Percentiles rank a stretch among this genome's conserved stretches.
These are phyloP conservation scores for Loris lydekkerianus DNA, from an alignment of 2,797 vertebrate genomes.

Conservation along the genomic window DNA sequence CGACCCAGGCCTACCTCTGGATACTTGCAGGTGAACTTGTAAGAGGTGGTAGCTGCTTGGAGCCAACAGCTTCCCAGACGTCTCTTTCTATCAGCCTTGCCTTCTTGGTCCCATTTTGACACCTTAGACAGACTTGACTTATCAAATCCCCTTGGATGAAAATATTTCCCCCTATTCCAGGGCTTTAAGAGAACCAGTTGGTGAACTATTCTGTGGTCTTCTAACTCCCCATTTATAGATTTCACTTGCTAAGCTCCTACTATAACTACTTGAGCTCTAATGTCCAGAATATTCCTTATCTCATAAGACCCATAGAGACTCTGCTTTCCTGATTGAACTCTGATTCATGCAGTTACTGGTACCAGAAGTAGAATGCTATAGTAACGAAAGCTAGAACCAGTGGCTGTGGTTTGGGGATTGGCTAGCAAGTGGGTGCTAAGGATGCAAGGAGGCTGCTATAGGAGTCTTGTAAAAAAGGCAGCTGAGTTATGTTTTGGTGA, in stretches of 20 bases:
- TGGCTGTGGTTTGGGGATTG: background rate
- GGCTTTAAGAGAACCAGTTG: background rate
- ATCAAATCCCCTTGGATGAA: background rate
- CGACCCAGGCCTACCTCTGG: background rate
- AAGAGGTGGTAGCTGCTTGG: background rate
- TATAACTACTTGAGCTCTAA: background rate
- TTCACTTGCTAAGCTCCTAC: background rate
- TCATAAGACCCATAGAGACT: background rate
- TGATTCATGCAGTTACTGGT: background rate
- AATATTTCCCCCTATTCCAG: background rate
- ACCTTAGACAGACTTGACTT: background rate
- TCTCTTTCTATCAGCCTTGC: background rate
- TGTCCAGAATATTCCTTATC: background rate
- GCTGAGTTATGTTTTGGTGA: background rate
- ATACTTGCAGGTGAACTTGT: background rate
- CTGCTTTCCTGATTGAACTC: background rate
- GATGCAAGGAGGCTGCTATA: background rate
- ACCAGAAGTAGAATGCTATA: background rate
- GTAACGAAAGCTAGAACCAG: background rate
- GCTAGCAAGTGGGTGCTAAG: background rate
- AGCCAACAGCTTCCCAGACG: background rate
- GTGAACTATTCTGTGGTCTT: background rate
- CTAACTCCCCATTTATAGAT: background rate
- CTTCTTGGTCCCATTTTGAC: background rate
- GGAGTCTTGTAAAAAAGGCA: background rate